Evolutionary conservation across 2,113 vertebrate species (phyloP), one percentile per base, ranked within the genome.

Genomic region (Otis tarda): DNA sequence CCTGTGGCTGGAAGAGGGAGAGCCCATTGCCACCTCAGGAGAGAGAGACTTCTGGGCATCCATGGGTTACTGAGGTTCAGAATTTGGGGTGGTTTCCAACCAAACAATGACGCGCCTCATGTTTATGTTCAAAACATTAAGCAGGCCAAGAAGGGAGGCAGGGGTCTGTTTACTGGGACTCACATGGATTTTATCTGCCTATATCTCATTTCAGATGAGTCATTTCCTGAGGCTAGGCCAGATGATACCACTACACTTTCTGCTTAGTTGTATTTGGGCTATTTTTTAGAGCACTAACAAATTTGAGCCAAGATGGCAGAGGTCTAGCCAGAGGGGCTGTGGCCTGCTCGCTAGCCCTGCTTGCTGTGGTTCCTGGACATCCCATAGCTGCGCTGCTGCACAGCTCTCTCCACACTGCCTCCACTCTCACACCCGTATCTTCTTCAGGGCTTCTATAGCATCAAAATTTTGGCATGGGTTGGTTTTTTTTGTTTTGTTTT

Each of bases 101-200:
- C 3, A 4, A 65, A 33, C 30, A 65, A 20, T 6, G 14, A 22
- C 1, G 0, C 1, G 0, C 12, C 9, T 49, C 14, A 22, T 37
- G 31, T 49, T 65, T 60, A 17, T 28, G 39, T 55, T 71, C 27
- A 37, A 71, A 65, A n/a, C 23, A 47, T 41, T 60, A 49, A 67
- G 13, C 52, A 55, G 31, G 39, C 4, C 82, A 71, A 39, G n/a
- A 86, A 43, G 47, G 33, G 45, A 59, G 13, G 22, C 57, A 81
- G 24, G 7, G 5, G 17, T 59, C 39, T 49, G 31, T 50, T 67
- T 56, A 45, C 8, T n/a, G n/a, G 30, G 39, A 25, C 11, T 86
- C 49, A 43, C 3, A 18, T 43, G 4, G 23, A 12, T 5, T 91
- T 73, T 61, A 56, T 67, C 35, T 73, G 35, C 27, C n/a, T 27